phyloP scores from a whole-genome alignment of 2,797 vertebrate species.

The Peromyscus melanophrys region DNA sequence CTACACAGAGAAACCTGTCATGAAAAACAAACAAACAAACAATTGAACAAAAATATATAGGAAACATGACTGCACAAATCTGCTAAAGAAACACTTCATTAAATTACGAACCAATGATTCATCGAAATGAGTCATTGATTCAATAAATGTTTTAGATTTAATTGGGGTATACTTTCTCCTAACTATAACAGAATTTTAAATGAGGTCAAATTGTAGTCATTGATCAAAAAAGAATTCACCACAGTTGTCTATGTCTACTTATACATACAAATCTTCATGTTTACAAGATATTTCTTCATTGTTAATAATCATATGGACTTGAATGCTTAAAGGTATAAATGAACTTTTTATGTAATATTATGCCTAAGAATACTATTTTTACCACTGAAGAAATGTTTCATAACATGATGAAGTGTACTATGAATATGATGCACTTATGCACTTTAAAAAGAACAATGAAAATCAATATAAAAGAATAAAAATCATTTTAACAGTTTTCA shows the following conservation, averaged over 20 bases:
- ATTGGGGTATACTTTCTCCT: neutral
- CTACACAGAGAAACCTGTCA: no score
- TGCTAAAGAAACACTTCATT: neutral
- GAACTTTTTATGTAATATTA: neutral
- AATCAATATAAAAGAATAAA: neutral
- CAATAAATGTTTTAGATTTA: neutral
- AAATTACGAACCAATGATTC: neutral
- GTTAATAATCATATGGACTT: neutral
- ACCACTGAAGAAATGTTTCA: neutral
- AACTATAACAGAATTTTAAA: neutral
- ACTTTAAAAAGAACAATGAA: neutral
- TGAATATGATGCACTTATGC: neutral
- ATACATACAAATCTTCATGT: neutral
- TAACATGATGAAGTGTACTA: neutral
- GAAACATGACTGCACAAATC: neutral
- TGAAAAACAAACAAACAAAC: no score
- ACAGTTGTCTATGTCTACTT: neutral
- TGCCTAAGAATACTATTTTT: neutral
- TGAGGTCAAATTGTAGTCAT: neutral
- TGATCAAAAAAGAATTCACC: neutral
- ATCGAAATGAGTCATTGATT: neutral
- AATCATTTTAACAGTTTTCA: neutral
- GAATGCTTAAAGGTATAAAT: neutral
- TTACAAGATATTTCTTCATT: neutral
- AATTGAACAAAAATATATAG: neutral